Evolutionary conservation across 92 coral and sea anemone genomes (phyloP), one percentile per base, ranked within the genome.

Genomic region (Actinernus sp.): DNA sequence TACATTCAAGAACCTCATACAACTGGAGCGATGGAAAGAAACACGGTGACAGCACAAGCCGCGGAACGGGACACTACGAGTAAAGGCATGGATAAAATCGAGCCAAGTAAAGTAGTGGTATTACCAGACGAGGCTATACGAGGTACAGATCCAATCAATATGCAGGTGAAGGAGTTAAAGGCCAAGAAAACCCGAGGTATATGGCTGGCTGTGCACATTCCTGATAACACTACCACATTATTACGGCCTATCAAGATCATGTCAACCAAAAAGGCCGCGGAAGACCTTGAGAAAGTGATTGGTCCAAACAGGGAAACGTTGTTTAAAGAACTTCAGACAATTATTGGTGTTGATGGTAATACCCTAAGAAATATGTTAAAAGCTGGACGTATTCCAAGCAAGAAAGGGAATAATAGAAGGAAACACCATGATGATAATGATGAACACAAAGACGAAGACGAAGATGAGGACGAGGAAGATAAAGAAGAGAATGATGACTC

Each of bases 191-290:
- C 87, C 9, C 71, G 75, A 1, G 93, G 90, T 17, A 81, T 88
- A 55, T 95, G 99, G 99, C 62, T 92, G 34, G 99, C 99, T 14
- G 97, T 95, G 25, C 99, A 95, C 63, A 95, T 95, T 38, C 99
- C 99, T 17, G 99, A 95, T 55, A 84, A 80, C 31, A 69, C 82
- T 55, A 81, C 83, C 7, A 54, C 56, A 28, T 83, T 69, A 3
- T 33, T 63, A 26, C 63, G 73, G 19, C 78, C 87, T 3, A 53
- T 90, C 28, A 89, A 64, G 71, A 81, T 90, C n/a, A 22, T 90
- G 17, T 73, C 92, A 7, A 79, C 92, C 19, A 75, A 71, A 48
- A 90, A 86, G 6, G 97, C 86, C 22, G 97, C 82, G 2, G 65
- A 83, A 2, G 97, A 90, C 30, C 54, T 90, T 55, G 79, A 86